A percentile compares a stretch with the other conserved stretches of the same genome.
Evolutionary conservation across 2,113 vertebrate genomes (phyloP).

Genomic region (Lethenteron reissneri): DNA sequence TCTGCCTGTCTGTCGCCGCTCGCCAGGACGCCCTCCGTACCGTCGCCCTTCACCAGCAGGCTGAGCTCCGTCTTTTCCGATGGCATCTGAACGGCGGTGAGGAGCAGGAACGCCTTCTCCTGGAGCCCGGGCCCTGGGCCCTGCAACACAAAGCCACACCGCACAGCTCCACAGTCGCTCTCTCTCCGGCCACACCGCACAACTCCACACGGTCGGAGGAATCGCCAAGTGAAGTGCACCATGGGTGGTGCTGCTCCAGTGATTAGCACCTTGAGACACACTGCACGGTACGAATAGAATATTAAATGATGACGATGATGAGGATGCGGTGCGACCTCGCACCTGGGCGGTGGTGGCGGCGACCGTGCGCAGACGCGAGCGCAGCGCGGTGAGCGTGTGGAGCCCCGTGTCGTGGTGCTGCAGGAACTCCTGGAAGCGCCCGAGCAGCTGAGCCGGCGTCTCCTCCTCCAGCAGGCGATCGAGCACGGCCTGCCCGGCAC

Average conservation of each 20-base stretch:
- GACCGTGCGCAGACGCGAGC: too few species aligned
- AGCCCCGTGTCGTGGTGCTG: conserved; percentile 55
- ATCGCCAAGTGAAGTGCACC: too few species aligned
- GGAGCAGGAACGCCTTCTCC: conserved; percentile 43
- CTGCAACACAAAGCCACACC: conserved; percentile 14
- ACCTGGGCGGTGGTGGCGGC: too few species aligned
- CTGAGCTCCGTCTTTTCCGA: conserved; percentile 25
- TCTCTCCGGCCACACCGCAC: too few species aligned
- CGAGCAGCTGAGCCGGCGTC: conserved; percentile 40
- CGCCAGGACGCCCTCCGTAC: conserved; percentile 17
- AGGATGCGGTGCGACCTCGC: too few species aligned
- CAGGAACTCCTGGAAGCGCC: conserved; percentile 51
- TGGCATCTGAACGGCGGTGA: conserved; percentile 47
- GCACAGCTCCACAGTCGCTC: too few species aligned
- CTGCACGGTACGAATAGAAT: too few species aligned
- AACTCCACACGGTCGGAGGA: too few species aligned
- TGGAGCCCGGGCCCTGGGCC: conserved; percentile 26
- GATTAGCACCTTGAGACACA: too few species aligned
- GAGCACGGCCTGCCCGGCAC: conserved; percentile 29
- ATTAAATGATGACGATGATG: too few species aligned
- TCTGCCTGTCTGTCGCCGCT: too few species aligned
- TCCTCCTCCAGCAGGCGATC: conserved; percentile 24
- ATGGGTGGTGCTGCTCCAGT: too few species aligned
- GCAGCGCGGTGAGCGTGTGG: conserved; percentile 35
- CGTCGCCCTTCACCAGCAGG: conserved; percentile 40